These are phyloP conservation scores for Latheticus oryzae DNA, from an alignment of 2,888 invertebrate species.

Conservation along the genomic window DNA sequence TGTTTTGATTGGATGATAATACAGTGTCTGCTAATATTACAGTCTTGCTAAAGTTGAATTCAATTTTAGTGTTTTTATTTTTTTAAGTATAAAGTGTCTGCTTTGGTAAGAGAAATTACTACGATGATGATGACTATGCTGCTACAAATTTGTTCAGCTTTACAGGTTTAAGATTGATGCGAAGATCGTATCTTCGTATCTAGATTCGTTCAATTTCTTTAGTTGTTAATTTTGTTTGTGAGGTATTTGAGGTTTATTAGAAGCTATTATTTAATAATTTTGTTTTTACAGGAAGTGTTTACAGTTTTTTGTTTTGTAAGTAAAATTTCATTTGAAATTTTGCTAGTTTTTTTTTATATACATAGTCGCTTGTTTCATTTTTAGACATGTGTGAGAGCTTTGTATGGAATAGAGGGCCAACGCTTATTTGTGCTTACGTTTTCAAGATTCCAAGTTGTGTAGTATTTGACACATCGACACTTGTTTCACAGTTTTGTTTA, in stretches of 20 bases:
- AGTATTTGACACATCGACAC: constrained; percentile 5
- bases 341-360: constrained; percentile 26
- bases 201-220: background rate
- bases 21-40: too few species aligned
- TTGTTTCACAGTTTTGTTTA: constrained; percentile 23
- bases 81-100: too few species aligned
- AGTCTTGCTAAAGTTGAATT: too few species aligned
- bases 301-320: constrained; percentile 8
- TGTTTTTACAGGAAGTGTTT: constrained; percentile 21
- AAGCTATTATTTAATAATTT: background rate
- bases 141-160: too few species aligned
- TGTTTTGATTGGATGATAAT: too few species aligned
- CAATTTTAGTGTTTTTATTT: too few species aligned
- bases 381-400: constrained; percentile 15
- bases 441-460: constrained; percentile 32
- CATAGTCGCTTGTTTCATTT: constrained; percentile 6
- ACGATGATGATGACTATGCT: too few species aligned
- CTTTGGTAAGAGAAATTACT: too few species aligned
- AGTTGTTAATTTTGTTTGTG: too few species aligned
- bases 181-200: too few species aligned
- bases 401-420: constrained; percentile 37
- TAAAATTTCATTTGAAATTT: constrained; percentile 27
- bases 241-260: background rate
- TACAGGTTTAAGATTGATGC: too few species aligned
- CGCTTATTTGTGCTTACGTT: constrained; percentile 33